Percentiles rank a stretch among this genome's conserved stretches.
Evolutionary conservation across 1,140 invertebrate genomes (phyloP).

Genomic region (Venustaconcha ellipsiformis): DNA sequence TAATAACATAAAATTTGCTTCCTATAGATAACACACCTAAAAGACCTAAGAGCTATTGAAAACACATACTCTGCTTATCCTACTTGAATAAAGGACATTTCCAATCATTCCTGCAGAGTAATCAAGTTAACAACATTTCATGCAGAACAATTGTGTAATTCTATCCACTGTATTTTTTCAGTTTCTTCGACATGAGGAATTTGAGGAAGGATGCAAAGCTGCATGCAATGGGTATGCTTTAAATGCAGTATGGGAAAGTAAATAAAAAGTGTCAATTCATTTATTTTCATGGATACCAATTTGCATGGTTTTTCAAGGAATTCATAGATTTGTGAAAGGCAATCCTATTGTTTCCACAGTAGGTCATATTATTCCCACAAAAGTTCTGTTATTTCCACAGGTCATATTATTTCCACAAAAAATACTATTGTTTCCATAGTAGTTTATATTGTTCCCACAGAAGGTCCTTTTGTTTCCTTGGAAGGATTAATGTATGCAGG

Average conservation of each 20-base stretch:
- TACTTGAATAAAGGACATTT: too few relatives aligned
- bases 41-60: too few relatives aligned
- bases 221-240: constrained; percentile 92
- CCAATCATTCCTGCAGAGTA: too few relatives aligned
- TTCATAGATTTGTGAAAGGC: not conserved
- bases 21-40: too few relatives aligned
- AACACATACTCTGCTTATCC: too few relatives aligned
- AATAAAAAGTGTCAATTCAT: not conserved
- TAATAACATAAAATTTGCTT: too few relatives aligned
- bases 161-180: constrained; percentile 60
- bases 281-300: not conserved
- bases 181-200: constrained; percentile 97
- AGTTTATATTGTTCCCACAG: not conserved
- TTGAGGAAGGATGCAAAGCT: constrained; percentile 94
- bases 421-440: not conserved
- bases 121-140: too few relatives aligned
- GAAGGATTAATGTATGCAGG: not conserved
- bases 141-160: too few relatives aligned
- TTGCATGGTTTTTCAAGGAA: too few relatives aligned
- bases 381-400: not conserved
- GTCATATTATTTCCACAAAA: not conserved
- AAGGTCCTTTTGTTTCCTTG: not conserved
- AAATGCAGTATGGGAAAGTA: not conserved
- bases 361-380: not conserved
- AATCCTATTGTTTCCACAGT: not conserved